Conservation (phyloP, 2,888 invertebrate genomes). For the Apoderus coryli region DNA sequence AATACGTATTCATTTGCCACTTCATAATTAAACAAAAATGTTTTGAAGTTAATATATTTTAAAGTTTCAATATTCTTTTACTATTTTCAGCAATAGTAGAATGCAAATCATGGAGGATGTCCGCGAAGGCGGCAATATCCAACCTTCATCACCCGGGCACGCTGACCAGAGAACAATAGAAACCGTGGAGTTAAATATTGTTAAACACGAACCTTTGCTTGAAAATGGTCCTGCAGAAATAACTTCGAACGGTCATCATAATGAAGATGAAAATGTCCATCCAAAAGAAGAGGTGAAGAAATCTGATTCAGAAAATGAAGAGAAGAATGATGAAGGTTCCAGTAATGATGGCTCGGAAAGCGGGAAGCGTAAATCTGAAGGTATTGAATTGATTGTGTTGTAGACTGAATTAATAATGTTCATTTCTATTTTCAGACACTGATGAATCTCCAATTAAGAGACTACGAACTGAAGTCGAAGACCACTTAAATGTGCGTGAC, state of each 20-base stretch:
- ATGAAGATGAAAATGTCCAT: constrained; percentile 13
- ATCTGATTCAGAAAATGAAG: constrained; percentile 12
- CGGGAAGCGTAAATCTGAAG: constrained; percentile 12
- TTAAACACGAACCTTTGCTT: constrained; percentile 13
- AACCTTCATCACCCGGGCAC: constrained; percentile 32
- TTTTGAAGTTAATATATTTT: too few relatives aligned
- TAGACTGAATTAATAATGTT: constrained; percentile 16
- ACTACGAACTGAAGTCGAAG: constrained; percentile 26
- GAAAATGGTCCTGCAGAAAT: constrained; percentile 18
- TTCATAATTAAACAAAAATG: too few relatives aligned
- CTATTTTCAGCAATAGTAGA: constrained; percentile 40
- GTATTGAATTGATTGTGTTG: too few relatives aligned
- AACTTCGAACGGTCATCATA: constrained; percentile 8
- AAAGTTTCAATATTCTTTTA: too few relatives aligned
- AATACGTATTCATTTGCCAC: too few relatives aligned
- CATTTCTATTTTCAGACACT: constrained; percentile 20
- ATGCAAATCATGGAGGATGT: constrained; percentile 46
- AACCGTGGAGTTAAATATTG: too few relatives aligned
- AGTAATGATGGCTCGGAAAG: constrained; percentile 8
- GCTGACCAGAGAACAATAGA: constrained; percentile 26
- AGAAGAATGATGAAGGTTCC: constrained; percentile 15
- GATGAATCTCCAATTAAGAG: constrained; percentile 26
- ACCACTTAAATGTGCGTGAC: constrained; percentile 36
- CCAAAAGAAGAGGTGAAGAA: constrained; percentile 12
- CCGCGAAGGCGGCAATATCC: constrained; percentile 31